These are phyloP conservation scores for Sitta europaea DNA, from an alignment of 2,113 vertebrate genomes.

Conservation along the genomic window DNA sequence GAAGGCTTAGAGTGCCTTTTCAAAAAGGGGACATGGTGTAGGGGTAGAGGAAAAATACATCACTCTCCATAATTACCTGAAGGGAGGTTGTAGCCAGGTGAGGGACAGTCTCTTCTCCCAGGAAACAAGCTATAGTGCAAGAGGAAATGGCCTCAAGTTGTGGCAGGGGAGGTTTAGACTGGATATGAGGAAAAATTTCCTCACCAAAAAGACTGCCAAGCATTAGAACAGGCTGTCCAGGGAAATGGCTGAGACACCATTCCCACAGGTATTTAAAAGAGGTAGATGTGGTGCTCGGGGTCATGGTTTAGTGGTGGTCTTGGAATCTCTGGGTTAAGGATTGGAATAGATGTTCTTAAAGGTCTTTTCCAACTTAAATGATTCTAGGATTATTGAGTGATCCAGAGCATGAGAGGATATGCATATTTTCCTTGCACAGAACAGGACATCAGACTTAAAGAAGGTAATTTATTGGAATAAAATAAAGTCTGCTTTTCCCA, in stretches of 20 bases:
- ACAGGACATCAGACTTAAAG: background rate
- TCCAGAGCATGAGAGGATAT: background rate
- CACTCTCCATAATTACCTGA: background rate
- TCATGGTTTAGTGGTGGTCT: background rate
- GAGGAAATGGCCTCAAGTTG: background rate
- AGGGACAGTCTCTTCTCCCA: background rate
- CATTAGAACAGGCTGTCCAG: background rate
- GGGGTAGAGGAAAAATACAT: too few species aligned
- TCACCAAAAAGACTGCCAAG: background rate
- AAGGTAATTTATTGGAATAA: background rate
- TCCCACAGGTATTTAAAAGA: background rate
- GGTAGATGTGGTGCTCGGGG: background rate
- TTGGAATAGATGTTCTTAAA: background rate
- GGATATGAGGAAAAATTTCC: background rate
- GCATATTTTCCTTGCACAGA: background rate
- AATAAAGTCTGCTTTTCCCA: background rate
- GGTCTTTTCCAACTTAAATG: background rate
- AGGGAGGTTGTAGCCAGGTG: background rate
- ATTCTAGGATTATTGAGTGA: background rate
- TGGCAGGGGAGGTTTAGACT: background rate
- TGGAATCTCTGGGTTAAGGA: fast-evolving
- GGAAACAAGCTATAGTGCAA: background rate
- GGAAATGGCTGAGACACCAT: background rate
- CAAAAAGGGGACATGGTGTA: background rate
- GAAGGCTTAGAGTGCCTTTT: background rate